These are phyloP conservation scores for Dryococelus australis DNA, from an alignment of 2,888 invertebrate species.

Conservation along the genomic window DNA sequence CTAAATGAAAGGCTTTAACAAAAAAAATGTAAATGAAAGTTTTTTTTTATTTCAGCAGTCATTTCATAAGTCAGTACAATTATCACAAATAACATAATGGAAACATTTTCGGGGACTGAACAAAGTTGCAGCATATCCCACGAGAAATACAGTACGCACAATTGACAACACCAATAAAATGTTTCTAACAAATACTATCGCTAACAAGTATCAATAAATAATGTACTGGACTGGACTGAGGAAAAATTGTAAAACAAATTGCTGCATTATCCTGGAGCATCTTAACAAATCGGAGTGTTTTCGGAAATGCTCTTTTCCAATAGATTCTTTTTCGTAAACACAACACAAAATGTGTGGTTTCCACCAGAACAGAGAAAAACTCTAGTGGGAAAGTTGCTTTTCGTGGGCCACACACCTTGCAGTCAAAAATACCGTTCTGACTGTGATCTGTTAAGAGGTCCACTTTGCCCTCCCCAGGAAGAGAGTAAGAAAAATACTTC, in stretches of 20 bases:
- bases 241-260: not conserved
- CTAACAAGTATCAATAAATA: not conserved
- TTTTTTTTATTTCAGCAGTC: not conserved
- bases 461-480: conserved; percentile 39
- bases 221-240: not conserved
- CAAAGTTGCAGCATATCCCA: not conserved
- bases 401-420: conserved; percentile 49
- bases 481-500: not conserved
- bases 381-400: conserved; percentile 48
- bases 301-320: conserved; percentile 89
- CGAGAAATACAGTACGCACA: not conserved
- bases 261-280: conserved; percentile 34
- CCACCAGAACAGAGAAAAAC: conserved; percentile 46
- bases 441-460: conserved; percentile 41
- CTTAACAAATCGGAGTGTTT: conserved; percentile 75
- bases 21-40: not conserved
- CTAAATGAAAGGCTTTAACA: no score
- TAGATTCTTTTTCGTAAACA: conserved; percentile 82
- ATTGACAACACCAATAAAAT: not conserved
- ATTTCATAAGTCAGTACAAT: not conserved
- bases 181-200: not conserved
- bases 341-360: conserved; percentile 77
- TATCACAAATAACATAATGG: not conserved
- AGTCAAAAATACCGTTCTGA: conserved; percentile 38
- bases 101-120: not conserved